A percentile compares a stretch with the other conserved stretches of the same genome.
phyloP scores from a whole-genome alignment of 2,113 vertebrate genomes.

The Heptranchias perlo region DNA sequence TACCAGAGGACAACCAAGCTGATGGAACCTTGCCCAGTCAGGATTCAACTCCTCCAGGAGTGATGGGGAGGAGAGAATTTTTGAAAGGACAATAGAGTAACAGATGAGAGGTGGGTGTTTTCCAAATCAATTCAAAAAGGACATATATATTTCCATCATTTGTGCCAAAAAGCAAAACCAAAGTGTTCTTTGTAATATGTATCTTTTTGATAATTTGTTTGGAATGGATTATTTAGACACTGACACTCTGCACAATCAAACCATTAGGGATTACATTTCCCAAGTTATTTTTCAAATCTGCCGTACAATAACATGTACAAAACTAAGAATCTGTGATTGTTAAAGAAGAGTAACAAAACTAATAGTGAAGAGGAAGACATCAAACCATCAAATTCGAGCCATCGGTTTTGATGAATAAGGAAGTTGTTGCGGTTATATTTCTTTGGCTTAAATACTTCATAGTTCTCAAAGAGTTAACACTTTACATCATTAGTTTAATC shows the following conservation, averaged over 20 bases:
- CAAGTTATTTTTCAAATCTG: neutral
- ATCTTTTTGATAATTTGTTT: neutral
- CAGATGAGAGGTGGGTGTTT: neutral
- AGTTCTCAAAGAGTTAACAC: neutral
- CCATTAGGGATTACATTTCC: neutral
- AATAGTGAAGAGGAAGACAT: neutral
- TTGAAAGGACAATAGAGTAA: neutral
- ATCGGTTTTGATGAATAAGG: neutral
- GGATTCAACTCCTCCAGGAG: neutral
- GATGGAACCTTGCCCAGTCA: neutral
- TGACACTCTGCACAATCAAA: neutral
- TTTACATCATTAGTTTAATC: neutral
- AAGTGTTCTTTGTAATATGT: neutral
- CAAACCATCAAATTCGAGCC: neutral
- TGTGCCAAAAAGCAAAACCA: too few relatives aligned
- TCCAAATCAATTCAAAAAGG: neutral
- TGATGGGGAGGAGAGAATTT: neutral
- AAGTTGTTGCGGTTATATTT: neutral
- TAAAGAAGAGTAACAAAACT: neutral
- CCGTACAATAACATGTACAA: neutral
- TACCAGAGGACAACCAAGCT: neutral
- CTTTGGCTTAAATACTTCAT: too few relatives aligned
- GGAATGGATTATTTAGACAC: neutral
- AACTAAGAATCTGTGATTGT: neutral
- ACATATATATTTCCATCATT: neutral